Conservation (phyloP, 2,113 vertebrate genomes). For the Micromys minutus region DNA sequence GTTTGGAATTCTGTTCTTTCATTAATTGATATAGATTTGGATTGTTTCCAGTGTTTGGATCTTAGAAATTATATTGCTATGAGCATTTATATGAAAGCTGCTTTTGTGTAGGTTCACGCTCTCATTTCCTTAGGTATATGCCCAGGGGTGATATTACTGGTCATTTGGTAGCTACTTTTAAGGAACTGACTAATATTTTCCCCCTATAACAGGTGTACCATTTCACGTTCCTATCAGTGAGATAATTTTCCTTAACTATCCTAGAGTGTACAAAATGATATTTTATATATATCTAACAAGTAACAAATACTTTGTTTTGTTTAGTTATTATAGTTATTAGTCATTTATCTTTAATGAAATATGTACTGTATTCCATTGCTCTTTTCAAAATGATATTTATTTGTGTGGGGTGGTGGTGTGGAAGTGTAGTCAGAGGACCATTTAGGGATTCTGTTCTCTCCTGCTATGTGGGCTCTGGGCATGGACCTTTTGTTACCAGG, state of each 20-base stretch:
- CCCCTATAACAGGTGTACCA: not conserved
- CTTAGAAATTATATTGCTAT: not conserved
- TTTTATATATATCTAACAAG: not conserved
- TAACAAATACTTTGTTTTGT: not conserved
- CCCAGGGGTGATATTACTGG: not conserved
- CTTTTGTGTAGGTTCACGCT: not conserved
- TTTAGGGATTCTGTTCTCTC: not conserved
- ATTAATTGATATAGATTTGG: not conserved
- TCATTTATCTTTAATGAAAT: not conserved
- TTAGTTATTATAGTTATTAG: not conserved
- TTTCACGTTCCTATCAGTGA: not conserved
- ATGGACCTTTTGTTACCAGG: not conserved
- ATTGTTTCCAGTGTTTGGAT: not conserved
- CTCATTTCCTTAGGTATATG: not conserved
- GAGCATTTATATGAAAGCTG: not conserved
- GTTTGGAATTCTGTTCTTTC: not conserved
- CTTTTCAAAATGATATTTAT: not conserved
- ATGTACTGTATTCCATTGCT: not conserved
- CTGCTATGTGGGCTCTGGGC: not conserved
- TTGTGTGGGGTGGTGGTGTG: not conserved
- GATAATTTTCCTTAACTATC: not conserved
- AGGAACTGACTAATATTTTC: not conserved
- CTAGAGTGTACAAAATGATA: not conserved
- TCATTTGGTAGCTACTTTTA: not conserved
- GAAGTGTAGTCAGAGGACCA: not conserved